phyloP scores from a whole-genome alignment of 2,113 vertebrate species.

The Chamaetylas fuelleborni region DNA sequence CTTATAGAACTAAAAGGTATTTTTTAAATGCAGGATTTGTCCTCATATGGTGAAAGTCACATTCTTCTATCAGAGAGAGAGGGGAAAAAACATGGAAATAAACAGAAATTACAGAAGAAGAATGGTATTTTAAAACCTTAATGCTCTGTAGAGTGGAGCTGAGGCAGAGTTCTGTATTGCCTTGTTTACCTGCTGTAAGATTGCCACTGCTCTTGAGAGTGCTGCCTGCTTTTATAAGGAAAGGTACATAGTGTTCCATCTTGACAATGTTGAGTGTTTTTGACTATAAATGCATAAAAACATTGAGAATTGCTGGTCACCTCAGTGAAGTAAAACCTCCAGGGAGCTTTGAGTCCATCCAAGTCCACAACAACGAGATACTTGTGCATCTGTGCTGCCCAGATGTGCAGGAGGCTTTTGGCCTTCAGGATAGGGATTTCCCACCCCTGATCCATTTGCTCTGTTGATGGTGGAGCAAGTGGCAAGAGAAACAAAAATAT shows the following conservation, averaged over 20 bases:
- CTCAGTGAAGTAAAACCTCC: neutral
- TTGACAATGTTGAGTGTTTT: neutral
- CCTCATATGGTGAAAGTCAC: neutral
- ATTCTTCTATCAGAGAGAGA: neutral
- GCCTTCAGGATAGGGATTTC: neutral
- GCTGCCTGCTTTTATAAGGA: neutral
- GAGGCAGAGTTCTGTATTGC: neutral
- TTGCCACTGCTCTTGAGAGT: neutral
- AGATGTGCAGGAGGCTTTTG: neutral
- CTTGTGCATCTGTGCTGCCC: neutral
- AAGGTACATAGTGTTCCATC: neutral
- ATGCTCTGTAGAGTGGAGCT: neutral
- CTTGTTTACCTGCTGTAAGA: neutral
- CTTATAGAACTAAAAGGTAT: neutral
- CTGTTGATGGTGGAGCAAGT: neutral
- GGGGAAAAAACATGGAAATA: neutral
- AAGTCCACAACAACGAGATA: rapidly evolving
- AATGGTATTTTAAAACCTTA: neutral
- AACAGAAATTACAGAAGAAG: neutral
- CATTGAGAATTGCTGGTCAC: neutral
- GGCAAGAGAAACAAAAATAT: neutral
- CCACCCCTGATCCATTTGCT: neutral
- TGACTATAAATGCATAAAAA: neutral
- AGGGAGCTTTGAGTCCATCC: neutral
- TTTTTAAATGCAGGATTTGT: neutral